A percentile compares a stretch with the other conserved stretches of the same genome.
phyloP scores from a whole-genome alignment of 2,113 vertebrate genomes.

The Clarias gariepinus region DNA sequence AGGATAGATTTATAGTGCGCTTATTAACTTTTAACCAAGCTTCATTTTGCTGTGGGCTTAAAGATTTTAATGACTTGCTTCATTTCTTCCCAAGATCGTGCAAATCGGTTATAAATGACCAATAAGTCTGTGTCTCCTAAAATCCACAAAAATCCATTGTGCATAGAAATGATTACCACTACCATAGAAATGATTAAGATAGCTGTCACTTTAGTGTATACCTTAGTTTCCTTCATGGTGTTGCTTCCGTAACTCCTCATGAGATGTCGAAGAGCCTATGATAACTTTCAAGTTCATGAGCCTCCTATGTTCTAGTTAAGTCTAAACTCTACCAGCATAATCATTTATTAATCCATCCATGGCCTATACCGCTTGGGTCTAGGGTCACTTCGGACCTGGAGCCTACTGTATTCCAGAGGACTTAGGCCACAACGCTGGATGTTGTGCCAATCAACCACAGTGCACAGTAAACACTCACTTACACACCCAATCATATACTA shows the following conservation, averaged over 20 bases:
- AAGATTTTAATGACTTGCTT: not conserved
- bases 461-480: too few species aligned
- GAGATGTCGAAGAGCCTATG: not conserved
- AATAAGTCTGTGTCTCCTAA: not conserved
- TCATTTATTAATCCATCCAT: too few species aligned
- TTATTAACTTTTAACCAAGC: not conserved
- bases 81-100: not conserved
- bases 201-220: not conserved
- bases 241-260: not conserved
- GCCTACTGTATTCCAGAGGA: too few species aligned
- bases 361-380: too few species aligned
- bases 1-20: constrained; percentile 22
- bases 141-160: not conserved
- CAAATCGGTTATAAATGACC: too few species aligned
- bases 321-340: too few species aligned
- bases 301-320: not conserved
- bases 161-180: not conserved
- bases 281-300: not conserved
- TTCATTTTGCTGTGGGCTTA: not conserved
- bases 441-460: too few species aligned
- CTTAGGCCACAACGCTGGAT: too few species aligned
- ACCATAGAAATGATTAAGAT: not conserved
- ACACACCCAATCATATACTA: too few species aligned
- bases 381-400: too few species aligned
- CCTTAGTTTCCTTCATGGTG: not conserved